Conservation (phyloP, 92 coral and sea anemone genomes). For the Nematostella vectensis region DNA sequence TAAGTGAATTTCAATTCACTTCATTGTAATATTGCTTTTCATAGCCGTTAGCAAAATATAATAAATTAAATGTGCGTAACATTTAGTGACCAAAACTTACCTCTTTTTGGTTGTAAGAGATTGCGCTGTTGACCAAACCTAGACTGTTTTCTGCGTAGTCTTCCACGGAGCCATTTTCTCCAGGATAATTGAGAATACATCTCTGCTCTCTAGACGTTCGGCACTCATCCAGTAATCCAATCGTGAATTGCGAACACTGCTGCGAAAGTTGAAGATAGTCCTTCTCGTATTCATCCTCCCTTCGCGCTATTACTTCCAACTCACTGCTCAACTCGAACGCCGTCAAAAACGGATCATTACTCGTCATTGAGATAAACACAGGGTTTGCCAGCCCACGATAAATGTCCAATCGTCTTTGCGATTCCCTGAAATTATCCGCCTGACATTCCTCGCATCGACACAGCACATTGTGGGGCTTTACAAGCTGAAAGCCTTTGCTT, state of each 20-base stretch:
- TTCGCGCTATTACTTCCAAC: constrained; percentile 55
- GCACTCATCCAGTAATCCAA: constrained; percentile 86
- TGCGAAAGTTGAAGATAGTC: constrained; percentile 67
- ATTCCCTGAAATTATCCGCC: constrained; percentile 58
- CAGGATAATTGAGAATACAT: constrained; percentile 71
- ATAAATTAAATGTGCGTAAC: too few species aligned
- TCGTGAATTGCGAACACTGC: constrained; percentile 70
- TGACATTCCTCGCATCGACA: constrained; percentile 81
- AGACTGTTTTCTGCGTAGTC: constrained; percentile 55
- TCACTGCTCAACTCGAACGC: constrained; percentile 78
- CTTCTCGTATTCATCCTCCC: constrained; percentile 92
- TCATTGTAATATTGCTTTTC: too few species aligned
- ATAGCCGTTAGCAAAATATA: too few species aligned
- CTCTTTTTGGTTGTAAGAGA: constrained; percentile 92
- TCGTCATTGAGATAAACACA: constrained; percentile 75
- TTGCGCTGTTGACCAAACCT: constrained; percentile 77
- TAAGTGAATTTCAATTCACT: too few species aligned
- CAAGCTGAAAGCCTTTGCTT: constrained; percentile 71
- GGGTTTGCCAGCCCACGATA: constrained; percentile 87
- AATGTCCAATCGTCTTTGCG: constrained; percentile 80
- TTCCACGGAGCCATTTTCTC: constrained; percentile 49
- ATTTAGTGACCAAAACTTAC: constrained; percentile 43
- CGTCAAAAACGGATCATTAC: constrained; percentile 66
- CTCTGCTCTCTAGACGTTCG: constrained; percentile 83
- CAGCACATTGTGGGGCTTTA: constrained; percentile 73